A percentile compares a stretch with the other conserved stretches of the same genome.
These are phyloP conservation scores for Brachyptera risi DNA, from an alignment of 2,888 invertebrate species.

Conservation along the genomic window DNA sequence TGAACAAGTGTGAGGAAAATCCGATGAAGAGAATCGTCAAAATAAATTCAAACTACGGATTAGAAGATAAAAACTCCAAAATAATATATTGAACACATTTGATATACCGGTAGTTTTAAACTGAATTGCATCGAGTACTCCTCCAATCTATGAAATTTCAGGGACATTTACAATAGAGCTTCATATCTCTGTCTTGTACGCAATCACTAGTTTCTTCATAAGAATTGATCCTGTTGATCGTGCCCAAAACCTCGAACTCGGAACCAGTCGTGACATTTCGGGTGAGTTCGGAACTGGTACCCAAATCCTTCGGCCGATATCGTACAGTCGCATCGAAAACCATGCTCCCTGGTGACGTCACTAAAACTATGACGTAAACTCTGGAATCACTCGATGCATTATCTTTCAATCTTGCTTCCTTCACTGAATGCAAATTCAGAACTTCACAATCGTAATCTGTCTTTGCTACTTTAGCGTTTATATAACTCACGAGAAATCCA, in stretches of 20 bases:
- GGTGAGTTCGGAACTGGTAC: too few species aligned
- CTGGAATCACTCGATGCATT: constrained; percentile 35
- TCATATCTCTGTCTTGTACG: constrained; percentile 50
- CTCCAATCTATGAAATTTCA: too few species aligned
- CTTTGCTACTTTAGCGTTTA: constrained; percentile 40
- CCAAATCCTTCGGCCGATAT: constrained; percentile 24
- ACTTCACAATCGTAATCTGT: constrained; percentile 47
- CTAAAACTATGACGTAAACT: constrained; percentile 64
- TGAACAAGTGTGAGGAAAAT: too few species aligned
- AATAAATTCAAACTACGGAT: too few species aligned
- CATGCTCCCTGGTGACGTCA: constrained; percentile 61
- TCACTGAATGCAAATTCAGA: constrained; percentile 51
- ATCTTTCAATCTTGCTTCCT: constrained; percentile 48
- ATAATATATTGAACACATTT: too few species aligned
- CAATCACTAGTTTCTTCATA: constrained; percentile 52
- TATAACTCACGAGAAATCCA: constrained; percentile 46
- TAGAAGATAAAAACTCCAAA: too few species aligned
- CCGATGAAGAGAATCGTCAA: too few species aligned
- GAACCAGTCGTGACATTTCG: too few species aligned
- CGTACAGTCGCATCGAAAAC: constrained; percentile 67
- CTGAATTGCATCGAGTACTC: too few species aligned
- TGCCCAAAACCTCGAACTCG: constrained; percentile 52
- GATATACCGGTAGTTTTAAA: too few species aligned
- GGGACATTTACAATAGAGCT: constrained; percentile 51
- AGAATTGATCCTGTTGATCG: constrained; percentile 56